These are phyloP conservation scores for Cynocephalus volans DNA, from an alignment of 2,113 vertebrate genomes.

Conservation along the genomic window DNA sequence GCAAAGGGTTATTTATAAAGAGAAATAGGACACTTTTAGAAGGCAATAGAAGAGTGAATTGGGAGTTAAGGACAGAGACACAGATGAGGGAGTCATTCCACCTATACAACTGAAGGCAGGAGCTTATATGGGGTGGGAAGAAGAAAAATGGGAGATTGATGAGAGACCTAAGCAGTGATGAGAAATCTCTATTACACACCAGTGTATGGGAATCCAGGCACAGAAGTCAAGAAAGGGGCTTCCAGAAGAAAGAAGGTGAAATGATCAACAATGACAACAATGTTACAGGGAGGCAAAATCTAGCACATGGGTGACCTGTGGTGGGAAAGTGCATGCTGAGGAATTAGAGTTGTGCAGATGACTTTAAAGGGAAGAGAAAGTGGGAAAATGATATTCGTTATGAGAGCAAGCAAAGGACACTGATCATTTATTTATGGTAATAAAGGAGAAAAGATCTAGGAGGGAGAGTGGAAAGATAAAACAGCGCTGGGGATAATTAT, in stretches of 20 bases:
- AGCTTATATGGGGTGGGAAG: background rate
- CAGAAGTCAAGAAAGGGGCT: background rate
- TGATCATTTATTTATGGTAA: background rate
- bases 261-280: background rate
- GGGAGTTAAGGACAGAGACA: background rate
- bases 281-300: background rate
- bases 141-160: background rate
- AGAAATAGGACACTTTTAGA: background rate
- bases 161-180: background rate
- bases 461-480: background rate
- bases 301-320: accelerated
- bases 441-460: background rate
- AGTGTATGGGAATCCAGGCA: accelerated
- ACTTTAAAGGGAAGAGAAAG: background rate
- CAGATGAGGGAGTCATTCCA: background rate
- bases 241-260: background rate
- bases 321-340: background rate
- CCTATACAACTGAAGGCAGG: too few species aligned
- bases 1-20: background rate
- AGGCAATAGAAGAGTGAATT: background rate
- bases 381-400: background rate
- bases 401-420: background rate
- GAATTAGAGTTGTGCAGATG: background rate
- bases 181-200: background rate
- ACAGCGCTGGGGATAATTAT: background rate